These are phyloP conservation scores for Tachyglossus aculeatus DNA, from an alignment of 2,797 vertebrate genomes.

Conservation along the genomic window DNA sequence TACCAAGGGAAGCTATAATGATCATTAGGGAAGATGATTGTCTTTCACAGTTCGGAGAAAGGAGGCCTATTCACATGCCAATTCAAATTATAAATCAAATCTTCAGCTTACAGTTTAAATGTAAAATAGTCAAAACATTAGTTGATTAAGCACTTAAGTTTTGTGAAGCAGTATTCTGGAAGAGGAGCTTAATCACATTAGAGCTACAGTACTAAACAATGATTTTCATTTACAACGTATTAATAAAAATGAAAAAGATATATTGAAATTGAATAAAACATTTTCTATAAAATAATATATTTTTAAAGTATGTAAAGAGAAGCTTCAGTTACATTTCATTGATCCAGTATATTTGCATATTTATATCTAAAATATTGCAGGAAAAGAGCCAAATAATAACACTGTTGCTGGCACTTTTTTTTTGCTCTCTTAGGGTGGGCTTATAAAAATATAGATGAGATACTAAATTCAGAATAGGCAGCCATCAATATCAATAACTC, in stretches of 20 bases:
- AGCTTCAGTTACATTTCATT: not conserved
- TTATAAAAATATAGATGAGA: not conserved
- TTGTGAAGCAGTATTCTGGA: slow-evolving; percentile 50
- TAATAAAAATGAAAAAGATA: slow-evolving; percentile 13
- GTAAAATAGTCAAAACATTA: slow-evolving; percentile 60
- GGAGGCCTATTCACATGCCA: slow-evolving; percentile 49
- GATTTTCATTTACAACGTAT: slow-evolving; percentile 44
- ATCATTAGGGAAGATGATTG: slow-evolving; percentile 52
- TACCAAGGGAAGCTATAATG: slow-evolving; percentile 32
- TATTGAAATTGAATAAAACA: slow-evolving; percentile 14
- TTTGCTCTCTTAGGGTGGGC: not conserved
- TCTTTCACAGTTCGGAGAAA: slow-evolving; percentile 56
- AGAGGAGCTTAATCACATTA: slow-evolving; percentile 50
- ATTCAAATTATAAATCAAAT: slow-evolving; percentile 63
- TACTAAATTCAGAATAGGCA: not conserved
- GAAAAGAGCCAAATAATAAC: not conserved
- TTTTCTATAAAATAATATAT: slow-evolving; percentile 1
- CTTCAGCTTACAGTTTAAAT: slow-evolving; percentile 38
- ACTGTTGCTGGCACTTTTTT: not conserved
- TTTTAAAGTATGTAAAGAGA: not conserved
- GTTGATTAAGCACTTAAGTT: slow-evolving; percentile 53
- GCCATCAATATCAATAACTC: not conserved
- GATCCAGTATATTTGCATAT: slow-evolving; percentile 1
- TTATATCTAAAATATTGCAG: not conserved
- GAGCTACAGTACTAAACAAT: slow-evolving; percentile 40